Evolutionary conservation across 2,888 invertebrate genomes (phyloP), one percentile per base, ranked within the genome.

Genomic region (Eristalis intricaria): DNA sequence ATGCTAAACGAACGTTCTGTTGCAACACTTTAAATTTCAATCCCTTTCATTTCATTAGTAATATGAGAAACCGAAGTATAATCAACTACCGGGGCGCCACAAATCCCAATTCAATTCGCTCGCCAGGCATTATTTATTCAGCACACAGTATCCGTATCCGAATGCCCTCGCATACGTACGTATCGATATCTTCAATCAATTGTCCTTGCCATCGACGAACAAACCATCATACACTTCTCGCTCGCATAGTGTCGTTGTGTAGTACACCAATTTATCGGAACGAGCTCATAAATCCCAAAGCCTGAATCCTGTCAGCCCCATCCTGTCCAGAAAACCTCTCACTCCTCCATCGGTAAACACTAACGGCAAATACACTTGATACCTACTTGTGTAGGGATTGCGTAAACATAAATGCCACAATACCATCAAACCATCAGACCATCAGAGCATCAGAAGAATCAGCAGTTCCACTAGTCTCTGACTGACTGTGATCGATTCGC

Each of bases 51-150:
- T 87, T 83, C 83, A 83, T 87, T 87, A 83, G 60, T 43, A 19
- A 87, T 76, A 84, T 84, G 71, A 60, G 76, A 73, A 76, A 43
- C 85, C 79, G 32, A 64, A 78, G 74, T 64, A 76, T 60, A 80
- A 81, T 81, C 63, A 81, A 58, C 43, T 26, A 29, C 26, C 43
- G 40, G 29, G 61, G 13, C 40, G 23, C 71, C 58, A 61, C 84
- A 87, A 87, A 79, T 87, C 87, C 87, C 87, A 87, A 84, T 60
- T 87, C 87, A 87, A 87, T 87, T 84, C 79, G 84, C 60, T 84
- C 64, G 73, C 71, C 78, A 74, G 50, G 75, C 87, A 74, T 87
- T 87, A 87, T 79, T 87, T 87, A 87, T 87, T 84, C 79, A 87
- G 38, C 50, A 80, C 11, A 60, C 43, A 50, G 43, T 60, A 23